Base-by-base conservation (phyloP, 2,113 vertebrate species). In the Pachypanchax playfairii region DNA sequence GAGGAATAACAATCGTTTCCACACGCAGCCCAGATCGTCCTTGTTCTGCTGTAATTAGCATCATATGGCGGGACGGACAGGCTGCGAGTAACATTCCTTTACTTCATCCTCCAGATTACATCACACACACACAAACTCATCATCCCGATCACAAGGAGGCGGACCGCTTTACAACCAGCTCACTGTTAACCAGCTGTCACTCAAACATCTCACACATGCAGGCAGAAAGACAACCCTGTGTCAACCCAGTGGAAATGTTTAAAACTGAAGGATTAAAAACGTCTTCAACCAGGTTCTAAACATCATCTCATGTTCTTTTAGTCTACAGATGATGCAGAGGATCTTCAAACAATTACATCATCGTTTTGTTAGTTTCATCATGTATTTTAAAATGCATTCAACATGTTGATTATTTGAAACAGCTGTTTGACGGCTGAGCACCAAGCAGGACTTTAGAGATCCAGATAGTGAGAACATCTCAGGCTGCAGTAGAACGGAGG, bases 1-100 rank as follows among this genome's bases (percentile, higher is more conserved):
- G 58, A 66, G 68, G 83, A 64, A 82, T 69, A 74, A 90, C 88
- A 91, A 90, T 90, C 75, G 79, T 11, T 52, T 83, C 76, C 85
- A 83, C 78, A 79, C 82, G 77, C 65, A 83, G 81, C 51, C 58
- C 76, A 70, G 78, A 61, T 82, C 84, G 51, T 85, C 70, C 59
- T 79, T 0, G 54, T 60, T 80, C 77, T 73, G 71, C 64, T 73
- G 77, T 78, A 87, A 90, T 90, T 91, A 90, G 86, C 69, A 46
- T 90, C 88, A 87, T 80, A 90, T 77, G 84, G 82, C 81, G 79
- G 68, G 38, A 61, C 59, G 52, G 56, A 74, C 75, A 59, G 68
- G 71, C 64, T 66, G 82, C n/a, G n/a, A 48, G 62, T 75, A 62
- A 65, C 85, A 86, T 88, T 89, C 88, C 87, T 87, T 66, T 46